Evolutionary conservation across 2,888 invertebrate species (phyloP).

Genomic region (Drosophila pseudotalamancana): DNA sequence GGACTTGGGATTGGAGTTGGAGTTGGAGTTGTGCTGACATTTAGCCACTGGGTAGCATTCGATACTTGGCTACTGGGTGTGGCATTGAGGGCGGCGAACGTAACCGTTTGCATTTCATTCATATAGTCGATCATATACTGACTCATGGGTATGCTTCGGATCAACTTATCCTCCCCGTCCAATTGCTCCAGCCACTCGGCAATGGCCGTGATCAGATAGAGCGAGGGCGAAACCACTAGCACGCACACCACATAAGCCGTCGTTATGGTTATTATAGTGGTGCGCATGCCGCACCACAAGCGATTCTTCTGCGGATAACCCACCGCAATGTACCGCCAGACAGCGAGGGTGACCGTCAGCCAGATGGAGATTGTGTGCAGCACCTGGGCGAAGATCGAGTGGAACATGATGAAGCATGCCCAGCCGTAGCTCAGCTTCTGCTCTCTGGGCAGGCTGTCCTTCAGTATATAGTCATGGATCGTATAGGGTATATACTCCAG

Average conservation of each 20-base stretch:
- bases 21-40: constrained; percentile 31
- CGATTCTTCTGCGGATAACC: constrained; percentile 92
- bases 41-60: constrained; percentile 43
- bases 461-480: constrained; percentile 90
- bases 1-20: constrained; percentile 3
- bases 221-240: constrained; percentile 88
- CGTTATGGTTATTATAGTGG: constrained; percentile 90
- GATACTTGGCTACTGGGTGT: constrained; percentile 30
- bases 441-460: constrained; percentile 84
- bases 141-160: constrained; percentile 65
- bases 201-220: constrained; percentile 92
- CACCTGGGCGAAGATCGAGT: constrained; percentile 94
- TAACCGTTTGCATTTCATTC: constrained; percentile 48
- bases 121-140: constrained; percentile 76
- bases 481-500: constrained; percentile 96
- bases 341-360: constrained; percentile 95
- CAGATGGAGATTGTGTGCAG: constrained; percentile 96
- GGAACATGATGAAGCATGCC: constrained; percentile 94
- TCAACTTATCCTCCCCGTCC: constrained; percentile 76
- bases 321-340: constrained; percentile 95
- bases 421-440: constrained; percentile 89
- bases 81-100: constrained; percentile 47
- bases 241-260: constrained; percentile 93
- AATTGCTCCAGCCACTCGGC: constrained; percentile 86
- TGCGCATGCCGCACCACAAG: constrained; percentile 92